A percentile compares a stretch with the other conserved stretches of the same genome.
Conservation (phyloP, 1,140 invertebrate species). For the Homarus americanus region DNA sequence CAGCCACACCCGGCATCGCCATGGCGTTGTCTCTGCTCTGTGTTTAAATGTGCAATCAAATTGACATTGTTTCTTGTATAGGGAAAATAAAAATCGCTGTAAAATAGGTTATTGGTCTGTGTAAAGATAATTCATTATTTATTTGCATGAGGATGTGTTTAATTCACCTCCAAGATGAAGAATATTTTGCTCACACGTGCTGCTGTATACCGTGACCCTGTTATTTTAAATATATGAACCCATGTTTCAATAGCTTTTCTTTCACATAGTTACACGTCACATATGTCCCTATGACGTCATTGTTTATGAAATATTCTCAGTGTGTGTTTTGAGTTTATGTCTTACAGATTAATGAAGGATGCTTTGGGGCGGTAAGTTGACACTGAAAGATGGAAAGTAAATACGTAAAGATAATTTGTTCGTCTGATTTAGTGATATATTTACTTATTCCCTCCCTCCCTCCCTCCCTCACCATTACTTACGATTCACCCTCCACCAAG, state of each 20-base stretch:
- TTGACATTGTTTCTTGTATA: not conserved
- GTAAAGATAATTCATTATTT: not conserved
- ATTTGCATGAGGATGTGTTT: not conserved
- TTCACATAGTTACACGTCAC: too few species aligned
- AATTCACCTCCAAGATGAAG: not conserved
- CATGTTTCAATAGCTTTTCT: conserved; percentile 28
- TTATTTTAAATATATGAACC: conserved; percentile 56
- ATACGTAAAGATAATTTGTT: too few species aligned
- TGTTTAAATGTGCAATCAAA: conserved; percentile 2
- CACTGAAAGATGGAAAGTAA: too few species aligned
- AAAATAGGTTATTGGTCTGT: not conserved
- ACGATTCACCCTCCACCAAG: too few species aligned
- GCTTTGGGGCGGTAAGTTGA: too few species aligned
- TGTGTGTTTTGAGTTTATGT: too few species aligned
- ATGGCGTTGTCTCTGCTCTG: not conserved
- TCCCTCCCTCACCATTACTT: too few species aligned
- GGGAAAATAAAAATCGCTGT: not conserved
- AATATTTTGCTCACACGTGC: conserved; percentile 40
- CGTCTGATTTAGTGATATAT: too few species aligned
- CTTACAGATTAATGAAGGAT: too few species aligned
- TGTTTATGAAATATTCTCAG: too few species aligned
- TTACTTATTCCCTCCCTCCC: too few species aligned
- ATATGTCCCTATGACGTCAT: too few species aligned
- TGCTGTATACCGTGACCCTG: conserved; percentile 36
- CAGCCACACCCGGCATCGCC: not conserved